Conservation (phyloP, 2,888 invertebrate species). For the Podotricha telesiphe region DNA sequence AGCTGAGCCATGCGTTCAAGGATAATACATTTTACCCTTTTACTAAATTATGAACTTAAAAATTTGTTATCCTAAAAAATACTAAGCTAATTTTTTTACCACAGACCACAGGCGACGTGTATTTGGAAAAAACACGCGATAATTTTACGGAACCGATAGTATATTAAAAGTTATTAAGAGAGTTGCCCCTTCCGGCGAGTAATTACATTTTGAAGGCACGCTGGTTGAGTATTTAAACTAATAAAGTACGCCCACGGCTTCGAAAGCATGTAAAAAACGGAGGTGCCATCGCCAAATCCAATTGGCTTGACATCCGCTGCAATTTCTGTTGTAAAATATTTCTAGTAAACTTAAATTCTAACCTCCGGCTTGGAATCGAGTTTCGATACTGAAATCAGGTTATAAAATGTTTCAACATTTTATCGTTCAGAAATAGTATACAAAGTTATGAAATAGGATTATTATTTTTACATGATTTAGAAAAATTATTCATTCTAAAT, state of each 20-base stretch:
- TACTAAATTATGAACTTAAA: no score
- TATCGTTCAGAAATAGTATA: no score
- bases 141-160: no score
- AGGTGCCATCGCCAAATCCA: slow-evolving; percentile 17
- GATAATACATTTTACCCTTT: neutral
- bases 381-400: neutral
- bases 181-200: slow-evolving; percentile 11
- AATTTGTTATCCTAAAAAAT: no score
- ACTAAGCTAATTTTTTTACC: neutral
- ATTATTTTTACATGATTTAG: no score
- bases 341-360: neutral
- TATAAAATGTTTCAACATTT: neutral
- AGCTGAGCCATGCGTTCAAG: no score
- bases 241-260: slow-evolving; percentile 17
- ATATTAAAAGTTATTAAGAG: slow-evolving; percentile 17
- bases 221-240: slow-evolving; percentile 18
- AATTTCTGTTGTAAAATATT: neutral
- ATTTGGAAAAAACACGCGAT: no score
- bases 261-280: neutral
- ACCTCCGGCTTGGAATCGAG: neutral
- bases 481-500: no score
- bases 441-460: no score
- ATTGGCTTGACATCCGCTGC: neutral
- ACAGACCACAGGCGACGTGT: no score
- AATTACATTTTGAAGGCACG: slow-evolving; percentile 17